Conservation (phyloP, 2,888 invertebrate genomes). For the Eupithecia pulchellata region DNA sequence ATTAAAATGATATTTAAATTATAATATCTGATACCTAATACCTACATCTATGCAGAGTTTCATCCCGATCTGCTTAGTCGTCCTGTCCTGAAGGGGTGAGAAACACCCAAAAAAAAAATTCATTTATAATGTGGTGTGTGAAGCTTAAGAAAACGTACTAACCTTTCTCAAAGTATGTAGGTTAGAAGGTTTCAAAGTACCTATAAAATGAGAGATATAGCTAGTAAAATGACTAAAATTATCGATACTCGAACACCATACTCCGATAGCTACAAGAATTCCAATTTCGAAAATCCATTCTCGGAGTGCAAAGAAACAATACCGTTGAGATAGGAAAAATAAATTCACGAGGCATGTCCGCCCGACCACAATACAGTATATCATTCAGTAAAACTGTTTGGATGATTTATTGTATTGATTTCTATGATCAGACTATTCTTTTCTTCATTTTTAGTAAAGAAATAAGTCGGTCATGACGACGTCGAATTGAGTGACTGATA, state of each 20-base stretch:
- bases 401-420: not conserved
- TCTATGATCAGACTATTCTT: not conserved
- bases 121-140: not conserved
- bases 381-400: constrained; percentile 17
- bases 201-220: not conserved
- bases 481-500: no score
- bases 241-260: constrained; percentile 25
- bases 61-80: not conserved
- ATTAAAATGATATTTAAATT: not conserved
- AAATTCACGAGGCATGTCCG: constrained; percentile 51
- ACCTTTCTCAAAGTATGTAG: no score
- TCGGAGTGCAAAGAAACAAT: constrained; percentile 50
- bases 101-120: not conserved
- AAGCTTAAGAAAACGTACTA: not conserved
- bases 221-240: constrained; percentile 17
- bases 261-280: constrained; percentile 34
- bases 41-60: not conserved
- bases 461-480: no score
- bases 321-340: constrained; percentile 53
- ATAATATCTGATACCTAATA: not conserved
- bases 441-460: not conserved
- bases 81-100: not conserved
- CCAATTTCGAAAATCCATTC: constrained; percentile 37
- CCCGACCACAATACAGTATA: constrained; percentile 31
- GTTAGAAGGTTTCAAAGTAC: not conserved